phyloP scores from a whole-genome alignment of 2,888 invertebrate genomes.

The Nomada hirtipes region DNA sequence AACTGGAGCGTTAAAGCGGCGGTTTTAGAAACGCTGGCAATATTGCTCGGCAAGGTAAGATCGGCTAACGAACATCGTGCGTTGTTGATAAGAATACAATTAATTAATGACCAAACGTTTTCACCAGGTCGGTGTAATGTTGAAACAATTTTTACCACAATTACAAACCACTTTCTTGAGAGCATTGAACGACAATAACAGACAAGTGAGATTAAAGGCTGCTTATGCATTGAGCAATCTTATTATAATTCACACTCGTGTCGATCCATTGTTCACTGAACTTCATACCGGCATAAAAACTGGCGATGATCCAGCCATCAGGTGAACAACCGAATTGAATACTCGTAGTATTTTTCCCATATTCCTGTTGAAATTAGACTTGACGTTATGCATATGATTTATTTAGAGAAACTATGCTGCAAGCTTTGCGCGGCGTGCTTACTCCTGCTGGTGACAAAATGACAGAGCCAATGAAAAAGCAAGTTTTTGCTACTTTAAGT shows the following conservation, averaged over 20 bases:
- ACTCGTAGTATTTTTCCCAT: constrained; percentile 10
- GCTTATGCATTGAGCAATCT: constrained; percentile 94
- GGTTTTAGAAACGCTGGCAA: constrained; percentile 96
- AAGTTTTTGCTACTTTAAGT: constrained; percentile 89
- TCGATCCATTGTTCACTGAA: constrained; percentile 98
- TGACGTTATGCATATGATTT: constrained; percentile 1
- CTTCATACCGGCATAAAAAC: constrained; percentile 94
- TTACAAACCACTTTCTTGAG: constrained; percentile 99
- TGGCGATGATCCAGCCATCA: constrained; percentile 93
- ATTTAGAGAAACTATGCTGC: constrained; percentile 94
- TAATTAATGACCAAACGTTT: constrained; percentile 14
- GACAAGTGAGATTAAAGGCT: constrained; percentile 95
- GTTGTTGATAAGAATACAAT: neutral
- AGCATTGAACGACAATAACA: constrained; percentile 95
- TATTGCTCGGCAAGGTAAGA: constrained; percentile 94
- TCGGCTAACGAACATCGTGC: neutral
- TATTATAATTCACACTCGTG: constrained; percentile 95
- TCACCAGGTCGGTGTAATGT: constrained; percentile 93
- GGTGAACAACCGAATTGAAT: constrained; percentile 80
- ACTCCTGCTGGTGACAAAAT: constrained; percentile 95
- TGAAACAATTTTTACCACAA: constrained; percentile 99
- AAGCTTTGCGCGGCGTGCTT: constrained; percentile 94
- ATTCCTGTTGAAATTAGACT: neutral
- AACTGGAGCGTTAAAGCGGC: constrained; percentile 97
- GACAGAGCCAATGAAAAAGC: constrained; percentile 91